These are phyloP conservation scores for Idaea dimidiata DNA, from an alignment of 2,888 invertebrate species.

Conservation along the genomic window DNA sequence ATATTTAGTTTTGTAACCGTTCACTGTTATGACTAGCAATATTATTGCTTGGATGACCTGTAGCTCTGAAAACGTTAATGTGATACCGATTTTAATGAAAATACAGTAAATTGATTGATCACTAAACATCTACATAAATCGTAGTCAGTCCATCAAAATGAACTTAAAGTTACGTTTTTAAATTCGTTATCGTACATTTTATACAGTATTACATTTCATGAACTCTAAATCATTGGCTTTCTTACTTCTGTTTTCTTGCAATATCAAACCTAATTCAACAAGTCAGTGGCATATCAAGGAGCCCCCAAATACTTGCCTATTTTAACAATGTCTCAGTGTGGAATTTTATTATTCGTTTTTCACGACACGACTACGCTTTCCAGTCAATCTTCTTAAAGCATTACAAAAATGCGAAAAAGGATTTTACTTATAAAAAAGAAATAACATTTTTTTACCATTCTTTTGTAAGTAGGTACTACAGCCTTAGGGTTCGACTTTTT, in stretches of 20 bases:
- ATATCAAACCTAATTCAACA: background rate
- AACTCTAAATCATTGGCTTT: no score
- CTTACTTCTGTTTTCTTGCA: background rate
- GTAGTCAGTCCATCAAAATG: no score
- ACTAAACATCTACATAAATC: no score
- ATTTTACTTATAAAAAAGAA: conserved; percentile 7
- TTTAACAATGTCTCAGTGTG: background rate
- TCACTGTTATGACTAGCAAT: conserved; percentile 43
- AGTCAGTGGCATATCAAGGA: background rate
- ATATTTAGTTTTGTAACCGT: conserved; percentile 52
- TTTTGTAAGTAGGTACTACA: background rate
- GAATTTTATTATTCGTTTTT: background rate
- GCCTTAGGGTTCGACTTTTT: background rate
- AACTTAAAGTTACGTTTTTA: no score
- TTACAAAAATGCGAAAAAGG: background rate
- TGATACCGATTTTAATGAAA: background rate
- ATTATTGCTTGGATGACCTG: conserved; percentile 45
- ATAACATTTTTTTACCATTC: background rate
- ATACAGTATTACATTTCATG: no score
- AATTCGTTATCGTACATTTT: no score
- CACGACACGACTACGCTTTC: background rate
- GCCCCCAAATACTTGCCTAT: background rate
- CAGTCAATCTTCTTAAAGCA: conserved; percentile 1
- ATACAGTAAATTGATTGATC: no score
- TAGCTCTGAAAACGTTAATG: conserved; percentile 54